Percentiles rank a stretch among this genome's conserved stretches.
Conservation (phyloP, 2,888 invertebrate genomes). For the Ecdyonurus torrentis region DNA sequence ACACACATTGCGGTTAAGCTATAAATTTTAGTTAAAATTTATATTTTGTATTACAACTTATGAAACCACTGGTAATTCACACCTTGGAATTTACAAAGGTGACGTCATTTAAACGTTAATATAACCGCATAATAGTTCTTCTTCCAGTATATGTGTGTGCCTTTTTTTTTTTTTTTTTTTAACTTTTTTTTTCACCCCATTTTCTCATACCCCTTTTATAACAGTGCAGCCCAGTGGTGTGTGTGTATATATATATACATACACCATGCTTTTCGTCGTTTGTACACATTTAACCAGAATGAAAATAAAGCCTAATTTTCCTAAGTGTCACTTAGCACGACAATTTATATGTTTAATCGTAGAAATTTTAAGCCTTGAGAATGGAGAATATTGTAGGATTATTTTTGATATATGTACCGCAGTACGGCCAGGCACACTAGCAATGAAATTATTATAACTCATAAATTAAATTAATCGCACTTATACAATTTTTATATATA, state of each 20-base stretch:
- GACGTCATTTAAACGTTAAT: not conserved
- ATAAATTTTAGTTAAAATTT: not conserved
- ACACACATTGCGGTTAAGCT: not conserved
- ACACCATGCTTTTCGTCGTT: not conserved
- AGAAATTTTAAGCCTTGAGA: slow-evolving; percentile 2
- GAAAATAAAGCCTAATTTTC: not conserved
- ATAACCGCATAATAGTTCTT: not conserved
- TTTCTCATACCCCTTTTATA: not conserved
- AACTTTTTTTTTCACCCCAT: not conserved
- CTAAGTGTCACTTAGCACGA: not conserved
- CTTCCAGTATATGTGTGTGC: too few relatives aligned
- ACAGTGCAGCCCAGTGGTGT: not conserved
- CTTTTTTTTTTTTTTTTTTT: too few relatives aligned
- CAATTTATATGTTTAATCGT: slow-evolving; percentile 2
- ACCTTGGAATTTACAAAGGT: not conserved
- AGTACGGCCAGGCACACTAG: not conserved
- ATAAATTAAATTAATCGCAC: not conserved
- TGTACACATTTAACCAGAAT: not conserved
- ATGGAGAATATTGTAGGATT: not conserved
- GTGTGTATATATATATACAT: not conserved
- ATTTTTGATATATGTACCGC: not conserved
- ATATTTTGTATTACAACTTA: not conserved
- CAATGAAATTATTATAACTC: not conserved
- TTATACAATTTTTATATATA: not conserved
- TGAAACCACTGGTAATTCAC: not conserved